These are phyloP conservation scores for Piezodorus guildinii DNA, from an alignment of 1,140 invertebrate genomes.

Conservation along the genomic window DNA sequence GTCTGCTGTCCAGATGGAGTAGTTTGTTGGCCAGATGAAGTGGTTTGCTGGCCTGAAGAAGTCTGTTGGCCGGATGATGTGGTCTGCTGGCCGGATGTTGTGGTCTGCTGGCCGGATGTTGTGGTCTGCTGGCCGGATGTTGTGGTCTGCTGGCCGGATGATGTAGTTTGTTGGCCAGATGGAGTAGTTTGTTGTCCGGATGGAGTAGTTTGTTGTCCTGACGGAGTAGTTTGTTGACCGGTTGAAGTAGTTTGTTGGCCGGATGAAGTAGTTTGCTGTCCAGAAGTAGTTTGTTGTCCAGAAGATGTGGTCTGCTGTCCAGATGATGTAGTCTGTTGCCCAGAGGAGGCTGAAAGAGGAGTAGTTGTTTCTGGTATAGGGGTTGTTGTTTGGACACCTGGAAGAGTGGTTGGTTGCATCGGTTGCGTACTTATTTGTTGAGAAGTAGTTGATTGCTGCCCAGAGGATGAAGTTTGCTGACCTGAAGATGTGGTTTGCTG, in stretches of 20 bases:
- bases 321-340: not conserved
- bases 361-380: not conserved
- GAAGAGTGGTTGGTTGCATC: not conserved
- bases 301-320: not conserved
- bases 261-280: not conserved
- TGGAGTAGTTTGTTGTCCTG: conserved; percentile 4
- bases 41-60: not conserved
- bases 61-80: conserved; percentile 18
- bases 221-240: not conserved
- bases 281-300: conserved; percentile 8
- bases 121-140: conserved; percentile 17
- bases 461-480: not conserved
- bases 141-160: conserved; percentile 20
- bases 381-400: conserved; percentile 11
- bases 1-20: conserved; percentile 21
- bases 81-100: conserved; percentile 21
- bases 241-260: not conserved
- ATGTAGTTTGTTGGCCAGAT: not conserved
- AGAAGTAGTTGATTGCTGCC: conserved; percentile 8
- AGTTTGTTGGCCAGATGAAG: conserved; percentile 20
- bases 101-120: conserved; percentile 2
- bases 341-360: not conserved
- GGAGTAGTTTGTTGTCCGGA: conserved; percentile 11
- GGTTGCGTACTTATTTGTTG: not conserved
- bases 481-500: not conserved